These are phyloP conservation scores for Pentalonia nigronervosa DNA, from an alignment of 1,140 invertebrate species.

Conservation along the genomic window DNA sequence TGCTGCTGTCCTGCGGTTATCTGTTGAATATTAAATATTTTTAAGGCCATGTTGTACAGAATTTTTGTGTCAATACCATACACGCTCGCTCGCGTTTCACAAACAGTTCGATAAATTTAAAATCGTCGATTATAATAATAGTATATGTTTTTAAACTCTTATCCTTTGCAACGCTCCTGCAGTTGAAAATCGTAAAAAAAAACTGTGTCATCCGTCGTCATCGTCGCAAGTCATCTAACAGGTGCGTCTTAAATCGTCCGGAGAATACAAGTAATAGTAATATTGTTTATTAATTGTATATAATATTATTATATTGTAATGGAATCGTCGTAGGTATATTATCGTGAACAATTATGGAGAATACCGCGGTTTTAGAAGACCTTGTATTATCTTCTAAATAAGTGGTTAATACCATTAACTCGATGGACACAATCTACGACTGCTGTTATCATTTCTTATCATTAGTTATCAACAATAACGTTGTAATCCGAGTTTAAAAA, in stretches of 20 bases:
- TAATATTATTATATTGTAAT: background rate
- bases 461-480: slow-evolving; percentile 8
- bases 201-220: background rate
- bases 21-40: background rate
- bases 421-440: background rate
- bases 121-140: background rate
- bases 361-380: no score
- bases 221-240: background rate
- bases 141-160: background rate
- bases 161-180: background rate
- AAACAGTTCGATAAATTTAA: background rate
- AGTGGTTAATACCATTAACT: no score
- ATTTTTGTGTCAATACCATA: background rate
- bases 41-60: background rate
- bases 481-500: background rate
- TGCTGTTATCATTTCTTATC: background rate
- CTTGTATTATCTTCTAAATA: no score
- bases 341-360: no score
- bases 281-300: background rate
- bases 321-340: no score
- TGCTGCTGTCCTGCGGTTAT: background rate
- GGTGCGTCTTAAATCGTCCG: background rate
- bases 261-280: background rate
- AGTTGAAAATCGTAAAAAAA: background rate
- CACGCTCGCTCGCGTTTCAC: background rate